Percentiles rank a stretch among this genome's conserved stretches.
phyloP scores from a whole-genome alignment of 2,113 vertebrate genomes.

The Aldabrachelys gigantea region DNA sequence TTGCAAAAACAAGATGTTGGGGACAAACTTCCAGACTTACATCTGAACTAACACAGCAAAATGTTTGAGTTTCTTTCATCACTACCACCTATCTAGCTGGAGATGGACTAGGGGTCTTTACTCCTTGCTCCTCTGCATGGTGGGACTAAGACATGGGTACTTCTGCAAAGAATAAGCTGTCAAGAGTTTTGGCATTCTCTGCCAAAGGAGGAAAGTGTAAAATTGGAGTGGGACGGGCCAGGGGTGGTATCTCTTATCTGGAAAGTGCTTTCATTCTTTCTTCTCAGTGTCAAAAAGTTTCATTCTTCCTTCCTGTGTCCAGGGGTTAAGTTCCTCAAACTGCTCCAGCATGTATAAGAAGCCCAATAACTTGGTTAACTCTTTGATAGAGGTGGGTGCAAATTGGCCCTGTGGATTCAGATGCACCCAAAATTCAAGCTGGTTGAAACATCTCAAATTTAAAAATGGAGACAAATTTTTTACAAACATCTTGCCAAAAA shows the following conservation, averaged over 20 bases:
- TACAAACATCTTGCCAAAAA: background rate
- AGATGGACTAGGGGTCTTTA: background rate
- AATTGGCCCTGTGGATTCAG: background rate
- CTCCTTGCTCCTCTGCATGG: fast-evolving
- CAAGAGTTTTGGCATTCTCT: fast-evolving
- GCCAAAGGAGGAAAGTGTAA: fast-evolving
- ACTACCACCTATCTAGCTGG: background rate
- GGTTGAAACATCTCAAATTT: background rate
- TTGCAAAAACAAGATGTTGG: slow-evolving; percentile 17
- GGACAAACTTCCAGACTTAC: slow-evolving; percentile 26
- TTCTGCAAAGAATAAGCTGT: fast-evolving
- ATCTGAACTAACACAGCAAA: background rate
- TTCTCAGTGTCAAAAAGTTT: fast-evolving
- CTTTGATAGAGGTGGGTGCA: background rate
- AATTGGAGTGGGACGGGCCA: background rate
- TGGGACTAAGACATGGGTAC: fast-evolving
- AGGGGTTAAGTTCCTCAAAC: background rate
- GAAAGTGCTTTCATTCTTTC: background rate
- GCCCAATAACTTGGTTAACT: background rate
- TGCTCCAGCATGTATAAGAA: fast-evolving
- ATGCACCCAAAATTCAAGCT: background rate
- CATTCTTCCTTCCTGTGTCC: fast-evolving
- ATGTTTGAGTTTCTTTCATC: background rate
- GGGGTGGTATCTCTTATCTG: background rate
- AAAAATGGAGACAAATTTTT: background rate